Conservation (phyloP, 1,140 invertebrate species). For the Cepaea nemoralis region DNA sequence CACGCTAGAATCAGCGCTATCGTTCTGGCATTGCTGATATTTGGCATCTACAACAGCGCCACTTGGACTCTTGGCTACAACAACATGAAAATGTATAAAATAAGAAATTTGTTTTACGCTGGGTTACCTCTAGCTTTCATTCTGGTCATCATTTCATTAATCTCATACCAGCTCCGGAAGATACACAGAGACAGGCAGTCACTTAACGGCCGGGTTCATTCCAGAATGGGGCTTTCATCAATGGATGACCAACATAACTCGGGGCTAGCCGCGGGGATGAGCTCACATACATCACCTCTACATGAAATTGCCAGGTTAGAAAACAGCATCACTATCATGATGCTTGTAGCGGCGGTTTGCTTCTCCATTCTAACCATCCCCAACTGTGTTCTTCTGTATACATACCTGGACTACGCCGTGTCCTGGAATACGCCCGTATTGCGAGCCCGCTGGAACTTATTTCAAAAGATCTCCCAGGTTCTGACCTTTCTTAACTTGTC, state of each 20-base stretch:
- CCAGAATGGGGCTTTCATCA: conserved; percentile 48
- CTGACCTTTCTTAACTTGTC: conserved; percentile 43
- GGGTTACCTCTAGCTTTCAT: conserved; percentile 46
- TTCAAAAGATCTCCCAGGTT: conserved; percentile 20
- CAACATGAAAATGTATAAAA: conserved; percentile 35
- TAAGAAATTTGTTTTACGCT: conserved; percentile 43
- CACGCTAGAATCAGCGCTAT: conserved; percentile 44
- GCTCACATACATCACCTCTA: conserved; percentile 29
- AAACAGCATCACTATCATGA: conserved; percentile 48
- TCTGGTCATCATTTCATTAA: conserved; percentile 47
- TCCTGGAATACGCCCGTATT: background rate
- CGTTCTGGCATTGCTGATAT: conserved; percentile 39
- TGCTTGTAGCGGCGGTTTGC: conserved; percentile 40
- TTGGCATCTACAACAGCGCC: conserved; percentile 11
- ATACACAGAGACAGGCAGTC: conserved; percentile 36
- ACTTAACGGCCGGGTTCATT: conserved; percentile 31
- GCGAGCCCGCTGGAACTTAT: conserved; percentile 23
- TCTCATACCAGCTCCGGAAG: conserved; percentile 38
- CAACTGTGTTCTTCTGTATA: conserved; percentile 28
- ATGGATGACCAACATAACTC: conserved; percentile 47
- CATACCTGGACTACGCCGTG: background rate
- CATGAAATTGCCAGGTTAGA: conserved; percentile 49
- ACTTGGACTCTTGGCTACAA: conserved; percentile 1
- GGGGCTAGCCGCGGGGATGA: conserved; percentile 41
- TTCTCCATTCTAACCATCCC: conserved; percentile 47